A percentile compares a stretch with the other conserved stretches of the same genome.
These are phyloP conservation scores for Branchinecta lynchi DNA, from an alignment of 1,140 invertebrate species.

Conservation along the genomic window DNA sequence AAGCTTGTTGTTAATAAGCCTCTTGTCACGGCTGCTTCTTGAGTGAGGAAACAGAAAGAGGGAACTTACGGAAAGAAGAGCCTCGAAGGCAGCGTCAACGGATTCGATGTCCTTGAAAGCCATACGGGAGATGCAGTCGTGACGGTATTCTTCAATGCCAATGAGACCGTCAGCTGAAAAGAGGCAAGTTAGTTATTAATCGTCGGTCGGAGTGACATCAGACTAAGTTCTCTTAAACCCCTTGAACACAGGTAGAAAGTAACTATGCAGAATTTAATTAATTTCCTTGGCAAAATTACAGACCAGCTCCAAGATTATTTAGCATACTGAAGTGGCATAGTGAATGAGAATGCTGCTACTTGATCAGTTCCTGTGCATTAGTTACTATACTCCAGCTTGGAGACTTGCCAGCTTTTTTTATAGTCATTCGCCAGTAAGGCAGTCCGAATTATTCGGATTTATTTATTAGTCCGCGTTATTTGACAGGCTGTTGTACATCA, in stretches of 20 bases:
- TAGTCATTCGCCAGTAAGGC: no score
- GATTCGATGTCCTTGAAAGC: constrained; percentile 53
- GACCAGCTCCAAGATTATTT: neutral
- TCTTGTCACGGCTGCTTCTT: neutral
- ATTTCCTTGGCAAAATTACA: neutral
- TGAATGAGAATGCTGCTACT: no score
- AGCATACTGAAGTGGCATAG: no score
- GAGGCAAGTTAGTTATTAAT: neutral
- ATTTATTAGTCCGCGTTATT: no score
- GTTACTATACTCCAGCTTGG: no score
- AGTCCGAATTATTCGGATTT: no score
- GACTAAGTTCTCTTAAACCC: neutral
- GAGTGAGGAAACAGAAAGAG: neutral
- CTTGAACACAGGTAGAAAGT: neutral
- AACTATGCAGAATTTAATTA: neutral
- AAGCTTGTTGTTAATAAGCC: no score
- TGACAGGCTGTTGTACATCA: no score
- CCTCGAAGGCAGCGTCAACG: constrained; percentile 57
- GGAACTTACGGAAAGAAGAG: constrained; percentile 51
- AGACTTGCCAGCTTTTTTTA: no score
- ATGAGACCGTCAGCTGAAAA: constrained; percentile 50
- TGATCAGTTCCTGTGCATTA: no score
- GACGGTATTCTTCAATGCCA: constrained; percentile 58
- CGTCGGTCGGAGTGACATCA: neutral
- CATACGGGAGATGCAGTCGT: constrained; percentile 59